Conservation (phyloP, 2,888 invertebrate genomes). For the Chalcis sispes region DNA sequence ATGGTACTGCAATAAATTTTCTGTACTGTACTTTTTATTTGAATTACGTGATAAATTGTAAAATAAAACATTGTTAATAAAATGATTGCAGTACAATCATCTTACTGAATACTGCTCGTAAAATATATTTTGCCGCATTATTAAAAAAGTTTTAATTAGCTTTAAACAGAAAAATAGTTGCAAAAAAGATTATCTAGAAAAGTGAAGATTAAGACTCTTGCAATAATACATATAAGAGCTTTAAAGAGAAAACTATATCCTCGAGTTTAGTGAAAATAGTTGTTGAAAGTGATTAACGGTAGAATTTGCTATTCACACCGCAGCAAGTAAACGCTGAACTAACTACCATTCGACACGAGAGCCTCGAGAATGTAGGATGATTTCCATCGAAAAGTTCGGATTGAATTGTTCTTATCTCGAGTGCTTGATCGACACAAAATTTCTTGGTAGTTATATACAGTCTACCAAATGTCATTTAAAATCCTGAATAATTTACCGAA, state of each 20-base stretch:
- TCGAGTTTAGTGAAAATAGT: conserved; percentile 58
- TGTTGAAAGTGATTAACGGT: conserved; percentile 68
- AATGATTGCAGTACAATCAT: no score
- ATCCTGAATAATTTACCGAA: no score
- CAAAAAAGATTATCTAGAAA: neutral
- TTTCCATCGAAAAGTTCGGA: conserved; percentile 71
- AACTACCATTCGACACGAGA: conserved; percentile 71
- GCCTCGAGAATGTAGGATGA: conserved; percentile 66
- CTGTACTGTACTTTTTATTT: no score
- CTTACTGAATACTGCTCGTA: no score
- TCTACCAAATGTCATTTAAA: no score
- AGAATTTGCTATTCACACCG: conserved; percentile 59
- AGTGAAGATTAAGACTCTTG: neutral
- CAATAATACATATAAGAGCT: neutral
- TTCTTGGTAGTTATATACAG: neutral
- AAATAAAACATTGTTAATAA: no score
- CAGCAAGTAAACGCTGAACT: conserved; percentile 49
- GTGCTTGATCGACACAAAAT: conserved; percentile 59
- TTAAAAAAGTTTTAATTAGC: conserved; percentile 3
- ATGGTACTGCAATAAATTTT: no score
- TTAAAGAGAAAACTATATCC: neutral
- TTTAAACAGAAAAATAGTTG: neutral
- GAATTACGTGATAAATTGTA: no score
- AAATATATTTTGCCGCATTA: no score
- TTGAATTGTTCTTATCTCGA: conserved; percentile 68